These are phyloP conservation scores for Nannospalax galili DNA, from an alignment of 2,113 vertebrate species.

Conservation along the genomic window DNA sequence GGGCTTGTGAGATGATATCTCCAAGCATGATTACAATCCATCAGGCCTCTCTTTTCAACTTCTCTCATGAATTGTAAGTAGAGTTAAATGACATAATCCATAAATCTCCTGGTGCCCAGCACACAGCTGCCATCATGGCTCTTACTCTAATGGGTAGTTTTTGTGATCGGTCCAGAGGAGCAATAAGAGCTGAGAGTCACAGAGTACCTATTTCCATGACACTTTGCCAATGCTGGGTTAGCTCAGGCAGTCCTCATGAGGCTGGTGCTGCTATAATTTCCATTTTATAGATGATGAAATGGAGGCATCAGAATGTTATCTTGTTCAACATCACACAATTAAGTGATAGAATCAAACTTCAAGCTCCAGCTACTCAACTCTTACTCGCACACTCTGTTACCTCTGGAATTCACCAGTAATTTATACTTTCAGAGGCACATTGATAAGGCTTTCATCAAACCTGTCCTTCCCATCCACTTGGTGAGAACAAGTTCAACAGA, in stretches of 20 bases:
- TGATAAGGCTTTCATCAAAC: accelerated
- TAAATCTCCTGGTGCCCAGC: background rate
- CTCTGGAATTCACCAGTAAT: background rate
- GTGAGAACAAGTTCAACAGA: background rate
- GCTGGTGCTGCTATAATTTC: background rate
- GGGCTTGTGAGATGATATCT: background rate
- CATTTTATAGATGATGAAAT: background rate
- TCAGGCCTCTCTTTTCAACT: background rate
- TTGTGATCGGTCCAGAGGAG: background rate
- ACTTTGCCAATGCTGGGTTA: background rate
- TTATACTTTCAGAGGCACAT: background rate
- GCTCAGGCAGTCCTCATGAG: background rate
- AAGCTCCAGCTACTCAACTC: background rate
- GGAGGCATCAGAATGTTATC: background rate
- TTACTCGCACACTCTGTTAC: background rate
- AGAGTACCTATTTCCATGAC: background rate
- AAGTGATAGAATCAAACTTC: background rate
- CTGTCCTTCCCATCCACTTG: background rate
- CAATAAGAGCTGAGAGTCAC: background rate
- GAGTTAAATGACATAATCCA: background rate
- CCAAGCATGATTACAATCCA: background rate
- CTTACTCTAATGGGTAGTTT: background rate
- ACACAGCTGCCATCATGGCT: too few relatives aligned
- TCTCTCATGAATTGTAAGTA: background rate
- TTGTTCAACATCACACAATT: background rate